Percentiles rank a stretch among this genome's conserved stretches.
Conservation (phyloP, 2,797 vertebrate species). For the Anabas testudineus region DNA sequence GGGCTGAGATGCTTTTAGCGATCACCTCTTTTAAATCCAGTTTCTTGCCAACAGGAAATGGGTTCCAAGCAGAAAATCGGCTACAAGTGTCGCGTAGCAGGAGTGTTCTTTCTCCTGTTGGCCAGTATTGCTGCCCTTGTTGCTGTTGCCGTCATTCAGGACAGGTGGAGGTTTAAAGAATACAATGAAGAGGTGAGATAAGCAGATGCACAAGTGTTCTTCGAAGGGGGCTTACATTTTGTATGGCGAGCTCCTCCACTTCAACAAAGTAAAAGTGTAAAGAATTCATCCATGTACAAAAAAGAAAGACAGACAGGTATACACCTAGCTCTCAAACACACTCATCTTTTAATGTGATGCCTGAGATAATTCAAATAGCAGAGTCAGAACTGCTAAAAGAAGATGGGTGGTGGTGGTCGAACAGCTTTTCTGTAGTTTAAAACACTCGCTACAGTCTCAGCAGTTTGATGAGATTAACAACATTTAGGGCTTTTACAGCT, state of each 20-base stretch:
- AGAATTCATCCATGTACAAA: neutral
- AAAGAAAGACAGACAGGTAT: neutral
- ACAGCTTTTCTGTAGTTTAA: neutral
- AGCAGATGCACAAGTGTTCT: neutral
- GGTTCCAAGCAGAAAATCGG: slow-evolving; percentile 75
- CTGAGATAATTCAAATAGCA: slow-evolving; percentile 20
- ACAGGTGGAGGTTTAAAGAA: slow-evolving; percentile 79
- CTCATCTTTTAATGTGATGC: slow-evolving; percentile 1
- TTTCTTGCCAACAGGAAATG: slow-evolving; percentile 70
- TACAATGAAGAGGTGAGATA: slow-evolving; percentile 88
- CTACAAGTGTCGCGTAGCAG: slow-evolving; percentile 83
- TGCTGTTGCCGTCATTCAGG: slow-evolving; percentile 89
- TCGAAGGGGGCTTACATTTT: neutral
- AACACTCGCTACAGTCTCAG: neutral
- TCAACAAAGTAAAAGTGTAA: neutral
- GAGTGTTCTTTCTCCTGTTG: slow-evolving; percentile 86
- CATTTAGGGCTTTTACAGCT: neutral
- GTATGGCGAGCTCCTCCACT: neutral
- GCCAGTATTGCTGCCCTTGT: slow-evolving; percentile 89
- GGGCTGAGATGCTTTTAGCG: slow-evolving; percentile 50
- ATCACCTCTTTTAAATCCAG: slow-evolving; percentile 13
- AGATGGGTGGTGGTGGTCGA: neutral
- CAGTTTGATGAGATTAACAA: neutral
- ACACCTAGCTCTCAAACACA: too few relatives aligned
- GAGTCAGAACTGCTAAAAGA: neutral